A percentile compares a stretch with the other conserved stretches of the same genome.
Conservation (phyloP, 2,888 invertebrate species). For the Oscheius sp. region DNA sequence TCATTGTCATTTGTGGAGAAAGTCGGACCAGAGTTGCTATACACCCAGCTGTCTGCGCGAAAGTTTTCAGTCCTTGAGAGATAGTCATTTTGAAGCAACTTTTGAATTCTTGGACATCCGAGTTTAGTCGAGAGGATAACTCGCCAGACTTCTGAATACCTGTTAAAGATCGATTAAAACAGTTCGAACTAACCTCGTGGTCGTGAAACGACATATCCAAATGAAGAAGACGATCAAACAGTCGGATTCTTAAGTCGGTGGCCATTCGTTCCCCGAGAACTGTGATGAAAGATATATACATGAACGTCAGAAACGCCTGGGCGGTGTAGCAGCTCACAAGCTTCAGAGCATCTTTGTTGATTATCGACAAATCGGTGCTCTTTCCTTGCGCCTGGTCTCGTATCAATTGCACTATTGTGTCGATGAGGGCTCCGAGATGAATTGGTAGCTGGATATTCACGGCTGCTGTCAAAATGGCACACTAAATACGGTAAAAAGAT, state of each 20-base stretch:
- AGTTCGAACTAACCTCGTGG: slow-evolving; percentile 71
- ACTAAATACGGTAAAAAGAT: slow-evolving; percentile 48
- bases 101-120: slow-evolving; percentile 96
- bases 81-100: slow-evolving; percentile 93
- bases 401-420: slow-evolving; percentile 64
- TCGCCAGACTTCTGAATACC: slow-evolving; percentile 79
- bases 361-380: slow-evolving; percentile 44
- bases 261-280: slow-evolving; percentile 90
- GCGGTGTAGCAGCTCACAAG: slow-evolving; percentile 49
- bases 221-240: slow-evolving; percentile 52
- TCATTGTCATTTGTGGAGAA: slow-evolving; percentile 88
- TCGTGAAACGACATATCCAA: slow-evolving; percentile 92
- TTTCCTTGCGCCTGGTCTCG: slow-evolving; percentile 52
- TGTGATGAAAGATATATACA: slow-evolving; percentile 88
- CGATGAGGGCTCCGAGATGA: slow-evolving; percentile 67
- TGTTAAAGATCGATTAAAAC: slow-evolving; percentile 75
- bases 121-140: slow-evolving; percentile 89
- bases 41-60: slow-evolving; percentile 85
- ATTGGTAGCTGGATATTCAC: slow-evolving; percentile 70
- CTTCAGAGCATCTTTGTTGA: slow-evolving; percentile 56
- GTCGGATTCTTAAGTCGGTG: slow-evolving; percentile 80
- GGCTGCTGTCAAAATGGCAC: slow-evolving; percentile 65
- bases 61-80: slow-evolving; percentile 88
- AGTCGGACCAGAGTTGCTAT: slow-evolving; percentile 85
- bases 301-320: slow-evolving; percentile 84